Evolutionary conservation across 2,888 invertebrate species (phyloP), one percentile per base, ranked within the genome.

Genomic region (Drosophila meridiana): DNA sequence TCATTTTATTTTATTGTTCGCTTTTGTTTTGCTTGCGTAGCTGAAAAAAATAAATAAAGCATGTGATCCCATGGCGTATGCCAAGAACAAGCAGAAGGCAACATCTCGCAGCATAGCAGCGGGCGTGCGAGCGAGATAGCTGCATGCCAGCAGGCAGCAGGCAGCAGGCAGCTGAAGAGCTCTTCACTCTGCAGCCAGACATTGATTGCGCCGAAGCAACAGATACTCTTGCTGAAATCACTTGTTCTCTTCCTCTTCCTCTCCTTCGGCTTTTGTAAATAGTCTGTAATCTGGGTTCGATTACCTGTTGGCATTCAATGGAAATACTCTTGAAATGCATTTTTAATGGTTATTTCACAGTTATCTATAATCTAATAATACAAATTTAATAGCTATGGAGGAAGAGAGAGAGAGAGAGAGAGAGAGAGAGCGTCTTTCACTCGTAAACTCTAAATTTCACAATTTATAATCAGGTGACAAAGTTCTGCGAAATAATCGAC

Each of bases 11-110:
- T 40, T n/a, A 42, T 42, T 69, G 64, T 56, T 75, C 42, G 67
- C 64, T 66, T 80, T 76, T 78, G 76, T 80, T 83, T 87, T 87
- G 87, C 88, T 87, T 87, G 89, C 87, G 89, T 87, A 87, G 87
- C 86, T 78, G 75, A 79, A 82, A 64, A 75, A 52, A 52, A 52
- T 20, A 34, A 36, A 52, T 52, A 78, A 83, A 88, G 79, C 87
- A 88, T 88, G 86, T 88, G 89, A 84, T 83, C 83, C 78, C 69
- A 74, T 36, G 36, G 76, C 68, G 67, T 78, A 78, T 86, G 84
- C 70, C 70, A 76, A 76, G 63, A 68, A 52, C 53, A 52, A 26
- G 55, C 58, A 26, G 55, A 65, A 78, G 59, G 64, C 61, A 73
- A 36, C 38, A 63, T 68, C 67, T 60, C 60, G 52, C 55, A 53